These are phyloP conservation scores for Todiramphus saurophagus DNA, from an alignment of 2,113 vertebrate species.

Conservation along the genomic window DNA sequence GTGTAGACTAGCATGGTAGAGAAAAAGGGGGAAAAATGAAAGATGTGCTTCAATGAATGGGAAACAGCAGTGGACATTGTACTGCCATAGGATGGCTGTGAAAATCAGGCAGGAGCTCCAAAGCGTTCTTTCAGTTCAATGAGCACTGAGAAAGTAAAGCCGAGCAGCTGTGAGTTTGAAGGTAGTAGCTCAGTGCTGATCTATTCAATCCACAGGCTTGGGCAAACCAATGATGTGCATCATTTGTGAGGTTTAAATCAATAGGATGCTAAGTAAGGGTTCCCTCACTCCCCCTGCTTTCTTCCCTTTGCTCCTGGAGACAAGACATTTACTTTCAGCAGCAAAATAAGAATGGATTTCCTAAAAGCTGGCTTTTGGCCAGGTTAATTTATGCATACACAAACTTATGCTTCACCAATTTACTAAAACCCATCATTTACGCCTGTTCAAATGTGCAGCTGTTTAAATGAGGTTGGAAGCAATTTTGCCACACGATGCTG, in stretches of 20 bases:
- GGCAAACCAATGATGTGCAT: not conserved
- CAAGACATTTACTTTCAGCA: not conserved
- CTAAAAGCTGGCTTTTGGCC: slow-evolving; percentile 10
- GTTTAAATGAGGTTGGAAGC: slow-evolving; percentile 59
- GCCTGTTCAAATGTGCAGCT: slow-evolving; percentile 32
- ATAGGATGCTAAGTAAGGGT: not conserved
- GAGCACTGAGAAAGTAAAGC: not conserved
- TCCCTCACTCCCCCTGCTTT: not conserved
- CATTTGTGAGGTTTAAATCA: not conserved
- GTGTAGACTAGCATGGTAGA: not conserved
- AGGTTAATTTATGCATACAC: slow-evolving; percentile 43
- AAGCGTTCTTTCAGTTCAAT: not conserved
- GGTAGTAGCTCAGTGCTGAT: not conserved
- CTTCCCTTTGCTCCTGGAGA: not conserved
- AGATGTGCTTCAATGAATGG: not conserved
- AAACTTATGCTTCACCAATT: slow-evolving; percentile 54
- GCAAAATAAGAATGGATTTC: slow-evolving; percentile 18
- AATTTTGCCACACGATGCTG: slow-evolving; percentile 38
- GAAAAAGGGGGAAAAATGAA: not conserved
- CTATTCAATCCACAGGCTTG: not conserved
- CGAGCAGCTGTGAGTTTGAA: not conserved
- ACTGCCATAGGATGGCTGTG: not conserved
- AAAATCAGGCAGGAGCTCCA: slow-evolving; percentile 6
- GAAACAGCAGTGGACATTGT: not conserved
- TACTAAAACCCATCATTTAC: slow-evolving; percentile 53